Percentiles rank a stretch among this genome's conserved stretches.
Conservation (phyloP, 2,888 invertebrate genomes). For the Sinhomidia bicolor region DNA sequence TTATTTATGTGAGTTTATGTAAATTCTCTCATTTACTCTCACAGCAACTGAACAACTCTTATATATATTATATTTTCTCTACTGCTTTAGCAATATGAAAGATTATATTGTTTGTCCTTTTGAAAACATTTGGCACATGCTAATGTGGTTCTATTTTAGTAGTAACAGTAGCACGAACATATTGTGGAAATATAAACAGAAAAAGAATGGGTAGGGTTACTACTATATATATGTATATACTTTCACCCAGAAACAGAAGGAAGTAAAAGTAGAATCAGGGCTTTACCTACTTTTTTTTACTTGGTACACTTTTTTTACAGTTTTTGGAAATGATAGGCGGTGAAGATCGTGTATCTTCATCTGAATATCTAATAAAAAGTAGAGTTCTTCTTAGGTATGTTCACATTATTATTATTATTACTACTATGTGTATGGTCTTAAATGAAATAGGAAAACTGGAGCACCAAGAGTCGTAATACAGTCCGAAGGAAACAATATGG, state of each 20-base stretch:
- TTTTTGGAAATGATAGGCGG: slow-evolving; percentile 36
- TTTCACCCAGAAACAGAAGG: not conserved
- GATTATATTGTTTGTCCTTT: slow-evolving; percentile 7
- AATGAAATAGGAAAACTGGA: slow-evolving; percentile 13
- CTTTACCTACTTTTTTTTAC: slow-evolving; percentile 29
- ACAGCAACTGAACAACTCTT: not conserved
- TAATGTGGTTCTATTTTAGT: slow-evolving; percentile 47
- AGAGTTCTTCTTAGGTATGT: slow-evolving; percentile 1
- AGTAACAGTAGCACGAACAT: slow-evolving; percentile 16
- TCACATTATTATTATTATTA: slow-evolving; percentile 35
- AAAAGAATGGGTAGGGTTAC: too few relatives aligned
- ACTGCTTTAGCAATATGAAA: not conserved
- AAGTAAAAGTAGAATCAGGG: not conserved
- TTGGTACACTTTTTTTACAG: slow-evolving; percentile 9
- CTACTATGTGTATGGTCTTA: not conserved
- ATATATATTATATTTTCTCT: not conserved
- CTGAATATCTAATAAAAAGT: slow-evolving; percentile 14
- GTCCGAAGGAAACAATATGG: not conserved
- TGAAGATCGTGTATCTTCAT: slow-evolving; percentile 63
- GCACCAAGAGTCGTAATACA: not conserved
- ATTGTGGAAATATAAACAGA: slow-evolving; percentile 29
- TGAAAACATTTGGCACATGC: slow-evolving; percentile 52
- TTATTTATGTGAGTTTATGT: not conserved
- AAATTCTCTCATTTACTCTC: not conserved
- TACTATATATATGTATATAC: not conserved